phyloP scores from a whole-genome alignment of 2,113 vertebrate genomes.

The Aleadryas rufinucha region DNA sequence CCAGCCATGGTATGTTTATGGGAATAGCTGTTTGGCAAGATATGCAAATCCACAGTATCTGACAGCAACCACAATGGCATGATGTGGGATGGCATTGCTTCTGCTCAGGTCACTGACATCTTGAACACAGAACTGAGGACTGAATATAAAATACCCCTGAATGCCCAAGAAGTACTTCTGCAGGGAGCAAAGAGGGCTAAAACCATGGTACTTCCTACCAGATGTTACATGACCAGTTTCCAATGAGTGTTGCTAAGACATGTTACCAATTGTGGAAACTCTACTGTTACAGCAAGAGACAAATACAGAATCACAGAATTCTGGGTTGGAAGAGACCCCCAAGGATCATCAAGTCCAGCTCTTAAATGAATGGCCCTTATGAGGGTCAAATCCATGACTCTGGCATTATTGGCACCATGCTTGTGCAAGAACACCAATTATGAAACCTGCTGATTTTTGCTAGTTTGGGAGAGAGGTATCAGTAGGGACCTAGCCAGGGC shows the following conservation, averaged over 20 bases:
- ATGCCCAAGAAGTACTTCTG: background rate
- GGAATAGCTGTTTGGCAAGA: background rate
- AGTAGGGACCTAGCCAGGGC: background rate
- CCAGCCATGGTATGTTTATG: background rate
- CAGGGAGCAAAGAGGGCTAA: background rate
- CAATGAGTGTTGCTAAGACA: background rate
- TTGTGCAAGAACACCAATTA: background rate
- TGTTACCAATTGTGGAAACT: background rate
- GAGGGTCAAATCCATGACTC: background rate
- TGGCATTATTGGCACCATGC: too few species aligned
- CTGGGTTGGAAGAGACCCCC: background rate
- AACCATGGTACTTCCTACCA: background rate
- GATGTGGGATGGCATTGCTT: background rate
- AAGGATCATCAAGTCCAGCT: rapidly evolving
- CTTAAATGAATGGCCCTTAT: background rate
- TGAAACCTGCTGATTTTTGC: background rate
- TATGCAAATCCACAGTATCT: background rate
- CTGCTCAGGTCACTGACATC: background rate
- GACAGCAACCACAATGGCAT: background rate
- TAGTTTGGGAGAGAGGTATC: background rate
- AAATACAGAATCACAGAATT: background rate
- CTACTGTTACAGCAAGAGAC: background rate
- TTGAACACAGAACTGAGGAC: background rate
- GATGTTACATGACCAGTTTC: background rate
- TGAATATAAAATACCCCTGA: background rate